Percentiles rank a stretch among this genome's conserved stretches.
These are phyloP conservation scores for Myotis planiceps DNA, from an alignment of 2,797 vertebrate genomes.

Conservation along the genomic window DNA sequence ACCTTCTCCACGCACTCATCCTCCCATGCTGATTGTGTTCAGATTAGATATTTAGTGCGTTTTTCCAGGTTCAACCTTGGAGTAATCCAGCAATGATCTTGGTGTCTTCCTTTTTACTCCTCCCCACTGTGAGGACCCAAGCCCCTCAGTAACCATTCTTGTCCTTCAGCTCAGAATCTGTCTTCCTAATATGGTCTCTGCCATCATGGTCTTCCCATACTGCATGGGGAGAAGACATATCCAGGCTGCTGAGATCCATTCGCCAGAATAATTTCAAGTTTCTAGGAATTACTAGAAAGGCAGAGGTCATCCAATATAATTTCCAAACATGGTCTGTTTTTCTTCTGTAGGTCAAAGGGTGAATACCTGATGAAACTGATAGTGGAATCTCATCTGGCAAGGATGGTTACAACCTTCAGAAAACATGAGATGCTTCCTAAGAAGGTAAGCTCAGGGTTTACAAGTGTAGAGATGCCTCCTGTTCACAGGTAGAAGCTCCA, in stretches of 20 bases:
- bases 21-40: background rate
- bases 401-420: background rate
- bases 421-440: background rate
- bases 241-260: background rate
- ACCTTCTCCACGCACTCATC: background rate
- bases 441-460: background rate
- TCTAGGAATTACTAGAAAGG: slow-evolving; percentile 9
- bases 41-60: background rate
- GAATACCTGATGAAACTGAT: background rate
- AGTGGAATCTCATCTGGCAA: background rate
- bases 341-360: background rate
- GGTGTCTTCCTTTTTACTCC: background rate
- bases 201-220: background rate
- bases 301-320: background rate
- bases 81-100: background rate
- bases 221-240: background rate
- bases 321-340: background rate
- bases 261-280: background rate
- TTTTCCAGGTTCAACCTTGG: background rate
- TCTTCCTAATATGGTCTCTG: background rate
- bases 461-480: background rate
- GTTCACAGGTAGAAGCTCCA: background rate
- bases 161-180: background rate
- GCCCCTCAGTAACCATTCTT: background rate
- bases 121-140: background rate